A percentile compares a stretch with the other conserved stretches of the same genome.
Evolutionary conservation across 1,140 invertebrate species (phyloP).

Genomic region (Helicorthomorpha holstii): DNA sequence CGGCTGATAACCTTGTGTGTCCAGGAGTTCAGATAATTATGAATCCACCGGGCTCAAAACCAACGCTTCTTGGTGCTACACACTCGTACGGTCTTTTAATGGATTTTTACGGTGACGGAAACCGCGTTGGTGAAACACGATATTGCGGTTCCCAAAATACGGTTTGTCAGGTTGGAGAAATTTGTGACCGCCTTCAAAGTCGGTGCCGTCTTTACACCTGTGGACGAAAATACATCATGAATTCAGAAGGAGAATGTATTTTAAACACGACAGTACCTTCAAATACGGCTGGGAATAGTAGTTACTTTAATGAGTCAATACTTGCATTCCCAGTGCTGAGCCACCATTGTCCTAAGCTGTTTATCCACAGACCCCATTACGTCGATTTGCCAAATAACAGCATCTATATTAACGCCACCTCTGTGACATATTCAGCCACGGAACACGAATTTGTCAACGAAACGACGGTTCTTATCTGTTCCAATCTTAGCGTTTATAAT

Average conservation of each 20-base stretch:
- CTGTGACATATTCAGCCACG: slow-evolving; percentile 3
- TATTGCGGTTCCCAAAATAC: slow-evolving; percentile 13
- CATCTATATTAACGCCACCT: slow-evolving; percentile 13
- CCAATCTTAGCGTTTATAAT: background rate
- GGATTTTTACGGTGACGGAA: slow-evolving; percentile 14
- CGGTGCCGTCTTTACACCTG: slow-evolving; percentile 16
- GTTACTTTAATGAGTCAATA: background rate
- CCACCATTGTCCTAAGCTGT: background rate
- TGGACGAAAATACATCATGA: slow-evolving; percentile 10
- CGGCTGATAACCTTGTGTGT: slow-evolving; percentile 3
- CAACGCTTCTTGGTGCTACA: background rate
- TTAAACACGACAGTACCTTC: background rate
- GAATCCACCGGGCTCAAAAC: no score
- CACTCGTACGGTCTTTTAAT: slow-evolving; percentile 10
- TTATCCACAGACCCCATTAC: slow-evolving; percentile 6
- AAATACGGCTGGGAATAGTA: background rate
- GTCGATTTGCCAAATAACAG: slow-evolving; percentile 10
- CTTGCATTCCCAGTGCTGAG: background rate
- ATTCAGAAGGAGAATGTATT: slow-evolving; percentile 5
- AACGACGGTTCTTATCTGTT: slow-evolving; percentile 14
- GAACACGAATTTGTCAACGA: slow-evolving; percentile 16
- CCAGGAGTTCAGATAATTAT: no score
- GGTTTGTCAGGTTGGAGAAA: no score
- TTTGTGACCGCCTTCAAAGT: slow-evolving; percentile 18
- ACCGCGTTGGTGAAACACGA: slow-evolving; percentile 11